Percentiles rank a stretch among this genome's conserved stretches.
Evolutionary conservation across 2,888 invertebrate species (phyloP).

Genomic region (Watsonalla binaria): DNA sequence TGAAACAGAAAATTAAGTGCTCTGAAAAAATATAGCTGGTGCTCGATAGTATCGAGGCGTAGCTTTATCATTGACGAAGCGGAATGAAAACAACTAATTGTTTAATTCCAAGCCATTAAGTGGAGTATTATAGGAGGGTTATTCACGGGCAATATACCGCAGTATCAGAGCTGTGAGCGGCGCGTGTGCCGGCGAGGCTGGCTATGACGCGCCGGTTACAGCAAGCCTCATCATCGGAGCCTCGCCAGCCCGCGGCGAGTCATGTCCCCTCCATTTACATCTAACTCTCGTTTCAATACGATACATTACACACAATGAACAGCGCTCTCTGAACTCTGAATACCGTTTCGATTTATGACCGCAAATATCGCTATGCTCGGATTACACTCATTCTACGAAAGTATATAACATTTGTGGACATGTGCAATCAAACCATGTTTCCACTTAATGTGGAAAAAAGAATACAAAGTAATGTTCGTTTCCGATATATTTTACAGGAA

Average conservation of each 20-base stretch:
- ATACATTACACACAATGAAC: conserved; percentile 27
- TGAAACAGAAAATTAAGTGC: conserved; percentile 10
- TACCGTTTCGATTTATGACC: conserved; percentile 14
- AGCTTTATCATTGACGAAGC: conserved; percentile 64
- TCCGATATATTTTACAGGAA: too few relatives aligned
- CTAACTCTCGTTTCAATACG: conserved; percentile 38
- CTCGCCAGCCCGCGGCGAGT: conserved; percentile 21
- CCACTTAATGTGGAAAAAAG: too few relatives aligned
- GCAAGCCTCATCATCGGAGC: conserved; percentile 27
- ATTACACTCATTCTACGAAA: too few relatives aligned
- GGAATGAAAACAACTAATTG: conserved; percentile 76
- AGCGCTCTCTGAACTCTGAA: conserved; percentile 14
- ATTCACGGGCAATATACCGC: conserved; percentile 74
- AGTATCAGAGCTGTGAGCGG: conserved; percentile 50
- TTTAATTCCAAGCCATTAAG: conserved; percentile 76
- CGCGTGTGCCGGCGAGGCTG: conserved; percentile 7
- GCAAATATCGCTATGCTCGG: conserved; percentile 6
- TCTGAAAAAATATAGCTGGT: conserved; percentile 20
- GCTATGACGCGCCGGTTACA: conserved; percentile 22
- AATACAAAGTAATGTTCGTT: too few relatives aligned
- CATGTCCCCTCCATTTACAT: conserved; percentile 34
- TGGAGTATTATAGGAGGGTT: conserved; percentile 73
- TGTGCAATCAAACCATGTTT: too few relatives aligned
- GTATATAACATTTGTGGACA: too few relatives aligned
- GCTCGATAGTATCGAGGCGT: conserved; percentile 32